Percentiles rank a stretch among this genome's conserved stretches.
These are phyloP conservation scores for Littorina saxatilis DNA, from an alignment of 1,140 invertebrate genomes.

Conservation along the genomic window DNA sequence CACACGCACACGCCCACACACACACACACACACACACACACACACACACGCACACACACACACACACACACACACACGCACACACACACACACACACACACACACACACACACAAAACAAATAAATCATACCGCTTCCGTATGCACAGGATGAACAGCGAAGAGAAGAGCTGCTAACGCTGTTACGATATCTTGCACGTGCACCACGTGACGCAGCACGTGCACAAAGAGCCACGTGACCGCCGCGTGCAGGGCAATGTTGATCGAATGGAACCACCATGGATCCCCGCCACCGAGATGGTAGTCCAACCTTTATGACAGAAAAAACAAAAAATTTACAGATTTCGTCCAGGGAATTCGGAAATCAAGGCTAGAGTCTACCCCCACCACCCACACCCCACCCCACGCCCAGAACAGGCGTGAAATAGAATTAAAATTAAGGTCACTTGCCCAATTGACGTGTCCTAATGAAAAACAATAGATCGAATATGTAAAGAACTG, in stretches of 20 bases:
- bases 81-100: slow-evolving; percentile 21
- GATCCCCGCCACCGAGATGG: slow-evolving; percentile 47
- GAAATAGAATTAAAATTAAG: too few species aligned
- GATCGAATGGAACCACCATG: slow-evolving; percentile 74
- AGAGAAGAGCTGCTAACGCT: slow-evolving; percentile 61
- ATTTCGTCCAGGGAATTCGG: too few species aligned
- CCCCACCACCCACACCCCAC: too few species aligned
- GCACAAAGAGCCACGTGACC: slow-evolving; percentile 70
- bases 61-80: slow-evolving; percentile 25
- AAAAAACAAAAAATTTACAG: too few species aligned
- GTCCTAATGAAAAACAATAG: too few species aligned
- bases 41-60: slow-evolving; percentile 5
- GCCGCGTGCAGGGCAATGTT: slow-evolving; percentile 75
- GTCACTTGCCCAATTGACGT: too few species aligned
- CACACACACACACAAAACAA: not conserved
- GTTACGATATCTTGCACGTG: slow-evolving; percentile 37
- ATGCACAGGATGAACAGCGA: slow-evolving; percentile 73
- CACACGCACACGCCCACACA: not conserved
- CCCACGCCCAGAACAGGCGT: too few species aligned
- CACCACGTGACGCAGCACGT: slow-evolving; percentile 53
- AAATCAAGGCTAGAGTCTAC: too few species aligned
- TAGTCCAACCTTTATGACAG: slow-evolving; percentile 64
- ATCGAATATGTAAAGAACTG: too few species aligned
- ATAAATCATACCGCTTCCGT: slow-evolving; percentile 66
- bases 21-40: not conserved